Base-by-base conservation (phyloP, 2,113 vertebrate species). In the Craseonycteris thonglongyai region DNA sequence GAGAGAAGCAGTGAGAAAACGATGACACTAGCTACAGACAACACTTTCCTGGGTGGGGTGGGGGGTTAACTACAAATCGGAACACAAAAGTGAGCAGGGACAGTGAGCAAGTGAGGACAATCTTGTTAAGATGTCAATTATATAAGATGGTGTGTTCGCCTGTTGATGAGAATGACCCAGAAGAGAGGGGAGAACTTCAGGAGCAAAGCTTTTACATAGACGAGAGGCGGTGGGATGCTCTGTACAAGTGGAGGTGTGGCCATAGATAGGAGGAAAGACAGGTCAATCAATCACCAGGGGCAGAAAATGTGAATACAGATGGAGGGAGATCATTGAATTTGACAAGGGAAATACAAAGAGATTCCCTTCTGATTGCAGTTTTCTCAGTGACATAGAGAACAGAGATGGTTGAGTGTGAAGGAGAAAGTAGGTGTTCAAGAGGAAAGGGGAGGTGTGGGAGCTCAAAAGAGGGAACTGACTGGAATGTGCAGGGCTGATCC, bases 371-470 rank as follows among this genome's bases (percentile, higher is more conserved):
- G 68, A 91, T 26, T 14, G 40, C 59, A 74, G 3, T 72, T 81
- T 91, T 56, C 74, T 68, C 74, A 81, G 78, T 49, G 63, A 86
- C 35, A 15, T 22, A 40, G 12, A 85, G 21, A 76, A 78, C 85
- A 69, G 80, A 51, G 54, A 58, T 40, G 40, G 56, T 14, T 88
- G 82, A 75, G 78, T 10, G 74, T 24, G 63, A 90, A 84, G 21
- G 56, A 11, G 54, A 68, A 26, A 47, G 47, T 19, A 16, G 42
- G 71, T 47, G 76, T 61, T 79, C 16, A 22, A 59, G 76, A 93
- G 38, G 26, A 42, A 72, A 92, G 86, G 71, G 33, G 65, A 40
- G 74, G 18, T 49, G n/a, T 54, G 79, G 74, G 59, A 85, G 66
- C 61, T 66, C 35, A 9, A 56, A 16, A 61, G 47, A 35, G 56